Evolutionary conservation across 2,888 invertebrate genomes (phyloP), one percentile per base, ranked within the genome.

Genomic region (Chymomyza procnemis): DNA sequence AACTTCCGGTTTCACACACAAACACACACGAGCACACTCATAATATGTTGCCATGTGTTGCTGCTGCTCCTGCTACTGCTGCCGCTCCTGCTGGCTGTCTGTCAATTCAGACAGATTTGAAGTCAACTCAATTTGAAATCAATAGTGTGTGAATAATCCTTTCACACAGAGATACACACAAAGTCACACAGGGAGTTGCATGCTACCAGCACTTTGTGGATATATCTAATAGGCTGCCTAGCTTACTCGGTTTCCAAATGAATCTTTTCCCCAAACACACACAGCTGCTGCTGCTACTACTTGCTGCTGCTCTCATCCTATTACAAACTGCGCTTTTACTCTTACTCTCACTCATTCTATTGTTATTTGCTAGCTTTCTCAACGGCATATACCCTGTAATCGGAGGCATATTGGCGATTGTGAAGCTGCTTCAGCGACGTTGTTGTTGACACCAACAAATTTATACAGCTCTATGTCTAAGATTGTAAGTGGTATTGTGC

Each of bases 121-220:
- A 88, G 88, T 86, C 89, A 89, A 90, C 90, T 90, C 90, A 90
- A 90, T 90, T 90, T 89, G 90, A 90, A 90, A 90, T 90, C 90
- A 90, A 90, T 90, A 90, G 90, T 88, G 90, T 90, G 90, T 90
- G 88, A 89, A 89, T 90, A 90, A 90, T 90, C 88, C 89, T 82
- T 85, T 88, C 88, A 87, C 79, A 79, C 79, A 75, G 69, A 74
- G 73, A 67, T 71, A 71, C 69, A 52, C 71, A 72, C 66, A 67
- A 66, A 76, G 74, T 66, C 61, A 54, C 57, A 61, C 18, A 47
- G 26, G 26, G 26, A 26, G 26, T 8, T 50, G 16, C 16, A 41
- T 41, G 34, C 12, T 41, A 41, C 12, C 61, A 22, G 62, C 50
- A 41, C n/a, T 14, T 34, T 54, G 21, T 55, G 48, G 50, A 48